These are phyloP conservation scores for Patiria miniata DNA, from an alignment of 35 echinoderm and acorn worm species.

Conservation along the genomic window DNA sequence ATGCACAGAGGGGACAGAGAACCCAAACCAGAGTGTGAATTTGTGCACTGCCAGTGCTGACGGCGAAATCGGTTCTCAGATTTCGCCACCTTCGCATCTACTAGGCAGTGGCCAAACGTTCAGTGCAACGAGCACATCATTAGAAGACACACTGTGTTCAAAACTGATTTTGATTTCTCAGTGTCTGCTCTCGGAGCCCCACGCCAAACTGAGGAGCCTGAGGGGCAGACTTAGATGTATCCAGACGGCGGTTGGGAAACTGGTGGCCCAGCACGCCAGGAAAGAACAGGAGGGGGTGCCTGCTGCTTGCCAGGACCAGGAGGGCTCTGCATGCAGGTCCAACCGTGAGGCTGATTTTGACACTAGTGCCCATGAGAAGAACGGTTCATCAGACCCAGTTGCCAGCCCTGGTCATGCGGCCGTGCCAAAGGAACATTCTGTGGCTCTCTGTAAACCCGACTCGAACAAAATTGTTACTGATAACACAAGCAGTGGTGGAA, in stretches of 20 bases:
- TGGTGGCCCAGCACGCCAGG: not conserved
- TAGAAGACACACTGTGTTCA: not conserved
- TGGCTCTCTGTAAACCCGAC: not conserved
- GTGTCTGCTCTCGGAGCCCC: constrained; percentile 4
- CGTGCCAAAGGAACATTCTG: not conserved
- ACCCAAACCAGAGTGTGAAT: no score
- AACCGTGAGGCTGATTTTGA: not conserved
- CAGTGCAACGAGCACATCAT: no score
- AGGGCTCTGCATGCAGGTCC: not conserved
- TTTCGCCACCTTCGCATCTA: no score
- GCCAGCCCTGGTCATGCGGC: not conserved
- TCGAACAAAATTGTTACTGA: not conserved
- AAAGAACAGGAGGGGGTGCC: not conserved
- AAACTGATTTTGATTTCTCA: not conserved
- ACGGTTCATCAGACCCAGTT: not conserved
- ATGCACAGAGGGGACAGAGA: no score
- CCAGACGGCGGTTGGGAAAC: constrained; percentile 29
- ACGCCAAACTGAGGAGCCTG: not conserved
- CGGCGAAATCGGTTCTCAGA: no score
- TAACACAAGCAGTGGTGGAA: not conserved
- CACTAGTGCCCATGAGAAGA: no score
- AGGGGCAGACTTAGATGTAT: constrained; percentile 9
- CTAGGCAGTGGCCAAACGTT: no score
- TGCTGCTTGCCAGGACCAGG: not conserved
- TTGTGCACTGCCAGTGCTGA: no score